These are phyloP conservation scores for Pteronotus mesoamericanus DNA, from an alignment of 2,797 vertebrate species.

Conservation along the genomic window DNA sequence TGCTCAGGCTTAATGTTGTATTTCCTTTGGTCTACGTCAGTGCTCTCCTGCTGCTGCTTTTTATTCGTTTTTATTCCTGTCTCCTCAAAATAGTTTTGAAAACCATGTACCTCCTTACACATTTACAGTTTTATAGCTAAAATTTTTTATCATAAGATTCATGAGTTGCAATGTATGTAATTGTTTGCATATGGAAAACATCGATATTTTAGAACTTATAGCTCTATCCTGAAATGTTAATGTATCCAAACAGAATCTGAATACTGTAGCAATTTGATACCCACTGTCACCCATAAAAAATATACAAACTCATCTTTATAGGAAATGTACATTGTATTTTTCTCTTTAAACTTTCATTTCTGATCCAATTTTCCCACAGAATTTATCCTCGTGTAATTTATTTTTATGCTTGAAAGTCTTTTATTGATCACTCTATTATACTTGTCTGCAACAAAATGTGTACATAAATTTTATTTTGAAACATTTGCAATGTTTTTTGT, in stretches of 20 bases:
- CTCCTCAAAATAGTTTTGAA: background rate
- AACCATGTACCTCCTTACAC: background rate
- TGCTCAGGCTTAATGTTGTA: background rate
- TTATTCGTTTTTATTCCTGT: background rate
- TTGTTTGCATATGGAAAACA: background rate
- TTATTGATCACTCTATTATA: conserved; percentile 60
- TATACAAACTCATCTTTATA: background rate
- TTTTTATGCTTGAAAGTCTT: conserved; percentile 51
- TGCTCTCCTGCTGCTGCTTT: background rate
- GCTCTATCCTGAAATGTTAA: background rate
- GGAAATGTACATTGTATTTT: conserved; percentile 28
- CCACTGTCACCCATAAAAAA: background rate
- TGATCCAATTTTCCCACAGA: background rate
- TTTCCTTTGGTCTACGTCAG: background rate
- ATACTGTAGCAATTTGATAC: conserved; percentile 17
- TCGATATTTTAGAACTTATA: background rate
- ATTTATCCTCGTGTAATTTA: conserved; percentile 50
- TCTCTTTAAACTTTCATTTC: conserved; percentile 37
- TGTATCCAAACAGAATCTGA: background rate
- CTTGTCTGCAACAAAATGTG: conserved; percentile 42
- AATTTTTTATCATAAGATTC: background rate
- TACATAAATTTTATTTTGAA: conserved; percentile 52
- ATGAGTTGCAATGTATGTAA: background rate
- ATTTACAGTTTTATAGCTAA: conserved; percentile 19
- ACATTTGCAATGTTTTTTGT: conserved; percentile 44